Evolutionary conservation across 2,113 vertebrate genomes (phyloP).

Genomic region (Cichladusa arquata): DNA sequence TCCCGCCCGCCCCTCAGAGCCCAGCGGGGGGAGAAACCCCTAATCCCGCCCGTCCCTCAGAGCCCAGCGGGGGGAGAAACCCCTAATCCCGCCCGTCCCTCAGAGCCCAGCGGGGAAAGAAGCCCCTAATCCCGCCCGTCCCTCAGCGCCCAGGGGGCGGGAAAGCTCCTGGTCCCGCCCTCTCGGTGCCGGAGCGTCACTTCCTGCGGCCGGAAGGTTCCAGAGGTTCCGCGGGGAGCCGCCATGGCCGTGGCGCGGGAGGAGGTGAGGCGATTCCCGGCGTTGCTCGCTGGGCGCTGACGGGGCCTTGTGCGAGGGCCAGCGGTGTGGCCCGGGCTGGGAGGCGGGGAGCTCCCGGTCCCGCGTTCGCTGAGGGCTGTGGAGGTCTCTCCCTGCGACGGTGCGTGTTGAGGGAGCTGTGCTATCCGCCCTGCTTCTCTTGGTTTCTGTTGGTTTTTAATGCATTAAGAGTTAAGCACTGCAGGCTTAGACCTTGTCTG

Average conservation of each 20-base stretch:
- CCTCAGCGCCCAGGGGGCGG: too few relatives aligned
- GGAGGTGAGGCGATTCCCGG: not conserved
- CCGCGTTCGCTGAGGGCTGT: not conserved
- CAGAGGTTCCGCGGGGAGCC: not conserved
- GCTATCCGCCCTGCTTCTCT: not conserved
- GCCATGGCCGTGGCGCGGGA: not conserved
- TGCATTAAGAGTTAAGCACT: not conserved
- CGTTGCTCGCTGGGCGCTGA: not conserved
- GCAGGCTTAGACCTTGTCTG: not conserved
- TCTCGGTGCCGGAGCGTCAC: not conserved
- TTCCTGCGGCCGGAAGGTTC: slow-evolving; percentile 1
- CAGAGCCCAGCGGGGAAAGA: accelerated
- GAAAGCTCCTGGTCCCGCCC: not conserved
- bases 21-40: accelerated
- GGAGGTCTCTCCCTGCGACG: not conserved
- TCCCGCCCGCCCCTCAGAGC: too few relatives aligned
- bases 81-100: too few relatives aligned
- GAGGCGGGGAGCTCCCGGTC: not conserved
- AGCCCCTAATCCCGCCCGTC: accelerated
- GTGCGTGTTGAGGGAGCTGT: not conserved
- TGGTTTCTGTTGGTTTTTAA: not conserved
- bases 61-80: too few relatives aligned
- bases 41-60: not conserved
- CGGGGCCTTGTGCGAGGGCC: not conserved
- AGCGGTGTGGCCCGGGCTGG: not conserved